These are phyloP conservation scores for Nibea albiflora DNA, from an alignment of 2,113 vertebrate species.

Conservation along the genomic window DNA sequence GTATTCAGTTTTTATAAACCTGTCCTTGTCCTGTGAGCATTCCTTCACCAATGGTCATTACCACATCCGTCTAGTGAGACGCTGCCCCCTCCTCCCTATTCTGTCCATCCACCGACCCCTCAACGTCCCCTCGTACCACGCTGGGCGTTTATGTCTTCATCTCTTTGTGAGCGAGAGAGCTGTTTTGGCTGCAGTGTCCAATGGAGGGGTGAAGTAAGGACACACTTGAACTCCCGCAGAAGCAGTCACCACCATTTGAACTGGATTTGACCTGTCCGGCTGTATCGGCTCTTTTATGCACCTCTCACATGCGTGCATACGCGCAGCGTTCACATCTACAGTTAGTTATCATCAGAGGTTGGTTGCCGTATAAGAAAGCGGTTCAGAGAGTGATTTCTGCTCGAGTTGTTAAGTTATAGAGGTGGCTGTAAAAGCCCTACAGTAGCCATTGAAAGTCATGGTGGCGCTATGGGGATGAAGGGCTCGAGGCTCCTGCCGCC, in stretches of 20 bases:
- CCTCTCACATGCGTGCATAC: neutral
- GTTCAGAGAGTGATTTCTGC: constrained; percentile 59
- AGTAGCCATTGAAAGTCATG: constrained; percentile 69
- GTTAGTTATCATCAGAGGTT: constrained; percentile 19
- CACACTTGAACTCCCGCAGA: constrained; percentile 79
- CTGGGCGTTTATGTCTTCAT: constrained; percentile 64
- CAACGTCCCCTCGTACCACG: constrained; percentile 29
- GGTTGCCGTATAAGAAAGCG: constrained; percentile 40
- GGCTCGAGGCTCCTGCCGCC: constrained; percentile 37
- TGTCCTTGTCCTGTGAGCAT: neutral
- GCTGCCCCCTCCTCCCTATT: constrained; percentile 39
- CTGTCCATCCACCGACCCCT: constrained; percentile 64
- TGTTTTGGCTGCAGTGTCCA: constrained; percentile 51
- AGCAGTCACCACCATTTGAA: constrained; percentile 60
- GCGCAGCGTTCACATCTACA: neutral
- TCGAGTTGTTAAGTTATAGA: constrained; percentile 66
- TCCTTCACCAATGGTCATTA: constrained; percentile 60
- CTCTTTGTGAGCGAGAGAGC: constrained; percentile 59
- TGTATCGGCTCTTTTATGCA: constrained; percentile 17
- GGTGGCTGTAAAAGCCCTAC: constrained; percentile 73
- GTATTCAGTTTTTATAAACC: neutral
- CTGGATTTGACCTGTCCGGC: constrained; percentile 64
- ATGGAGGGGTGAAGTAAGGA: constrained; percentile 53
- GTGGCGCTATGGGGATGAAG: constrained; percentile 50
- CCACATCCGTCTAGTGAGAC: constrained; percentile 42